Percentiles rank a stretch among this genome's conserved stretches.
These are phyloP conservation scores for Hiodon tergisus DNA, from an alignment of 2,113 vertebrate genomes.

Conservation along the genomic window DNA sequence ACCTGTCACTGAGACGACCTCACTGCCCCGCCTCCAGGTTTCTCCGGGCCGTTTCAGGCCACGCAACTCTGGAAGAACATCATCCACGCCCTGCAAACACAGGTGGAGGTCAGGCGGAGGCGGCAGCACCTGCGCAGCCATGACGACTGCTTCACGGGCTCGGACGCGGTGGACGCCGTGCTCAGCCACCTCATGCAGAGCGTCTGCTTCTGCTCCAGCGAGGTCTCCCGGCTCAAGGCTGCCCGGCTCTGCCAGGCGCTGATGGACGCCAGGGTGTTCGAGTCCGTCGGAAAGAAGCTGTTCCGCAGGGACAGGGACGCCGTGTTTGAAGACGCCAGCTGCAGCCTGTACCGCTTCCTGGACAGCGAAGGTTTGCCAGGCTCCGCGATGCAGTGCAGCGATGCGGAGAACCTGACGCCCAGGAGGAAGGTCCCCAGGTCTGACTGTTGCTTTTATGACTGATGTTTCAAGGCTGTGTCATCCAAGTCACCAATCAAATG, in stretches of 20 bases:
- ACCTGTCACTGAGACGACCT: neutral
- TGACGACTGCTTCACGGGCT: conserved; percentile 68
- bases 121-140: conserved; percentile 64
- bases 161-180: conserved; percentile 73
- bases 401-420: conserved; percentile 41
- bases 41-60: conserved; percentile 68
- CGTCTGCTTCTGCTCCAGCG: conserved; percentile 65
- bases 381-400: conserved; percentile 29
- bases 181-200: conserved; percentile 81
- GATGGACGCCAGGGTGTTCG: conserved; percentile 80
- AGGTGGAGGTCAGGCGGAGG: conserved; percentile 70
- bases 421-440: conserved; percentile 59
- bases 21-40: conserved; percentile 41
- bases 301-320: conserved; percentile 68
- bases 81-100: conserved; percentile 67
- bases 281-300: conserved; percentile 67
- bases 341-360: conserved; percentile 73
- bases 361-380: conserved; percentile 38
- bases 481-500: too few species aligned
- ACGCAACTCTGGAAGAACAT: conserved; percentile 77
- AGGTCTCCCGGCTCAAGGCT: conserved; percentile 73
- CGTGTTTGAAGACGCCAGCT: conserved; percentile 70
- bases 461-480: too few species aligned
- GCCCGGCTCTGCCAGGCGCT: conserved; percentile 73
- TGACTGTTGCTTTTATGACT: conserved; percentile 13